These are phyloP conservation scores for Smittia sp. DNA, from an alignment of 2,888 invertebrate species.

Conservation along the genomic window DNA sequence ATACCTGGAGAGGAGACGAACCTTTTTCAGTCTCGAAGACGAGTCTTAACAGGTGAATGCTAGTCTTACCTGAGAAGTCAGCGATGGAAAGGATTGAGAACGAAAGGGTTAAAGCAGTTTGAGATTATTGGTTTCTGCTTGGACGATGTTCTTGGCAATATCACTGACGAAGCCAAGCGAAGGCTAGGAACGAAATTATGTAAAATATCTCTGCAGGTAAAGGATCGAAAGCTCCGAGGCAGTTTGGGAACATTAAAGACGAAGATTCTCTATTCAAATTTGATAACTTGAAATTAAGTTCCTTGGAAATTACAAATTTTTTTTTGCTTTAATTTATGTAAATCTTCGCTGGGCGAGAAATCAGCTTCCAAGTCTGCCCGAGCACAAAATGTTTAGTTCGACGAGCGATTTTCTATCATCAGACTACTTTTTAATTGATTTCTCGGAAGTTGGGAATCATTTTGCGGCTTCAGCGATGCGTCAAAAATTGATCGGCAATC, in stretches of 20 bases:
- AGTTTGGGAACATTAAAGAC: slow-evolving; percentile 27
- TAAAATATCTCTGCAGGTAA: slow-evolving; percentile 33
- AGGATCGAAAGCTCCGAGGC: background rate
- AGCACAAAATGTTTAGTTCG: background rate
- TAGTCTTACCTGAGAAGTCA: background rate
- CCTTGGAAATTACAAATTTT: background rate
- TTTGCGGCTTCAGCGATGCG: slow-evolving; percentile 6
- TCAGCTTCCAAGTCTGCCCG: background rate
- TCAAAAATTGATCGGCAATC: slow-evolving; percentile 40
- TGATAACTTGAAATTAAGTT: background rate
- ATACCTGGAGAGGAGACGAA: slow-evolving; percentile 36
- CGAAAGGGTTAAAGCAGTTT: slow-evolving; percentile 15
- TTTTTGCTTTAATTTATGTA: slow-evolving; percentile 2
- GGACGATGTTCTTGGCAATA: background rate
- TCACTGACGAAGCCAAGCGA: background rate
- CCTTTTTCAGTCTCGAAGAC: slow-evolving; percentile 8
- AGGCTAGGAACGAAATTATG: slow-evolving; percentile 32
- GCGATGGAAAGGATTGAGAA: background rate
- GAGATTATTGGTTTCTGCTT: background rate
- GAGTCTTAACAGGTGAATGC: background rate
- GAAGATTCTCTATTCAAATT: background rate
- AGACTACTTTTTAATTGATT: slow-evolving; percentile 40
- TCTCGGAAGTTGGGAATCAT: slow-evolving; percentile 23
- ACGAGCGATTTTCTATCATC: background rate
- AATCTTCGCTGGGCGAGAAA: background rate